These are phyloP conservation scores for Ophraella communa DNA, from an alignment of 2,888 invertebrate species.

Conservation along the genomic window DNA sequence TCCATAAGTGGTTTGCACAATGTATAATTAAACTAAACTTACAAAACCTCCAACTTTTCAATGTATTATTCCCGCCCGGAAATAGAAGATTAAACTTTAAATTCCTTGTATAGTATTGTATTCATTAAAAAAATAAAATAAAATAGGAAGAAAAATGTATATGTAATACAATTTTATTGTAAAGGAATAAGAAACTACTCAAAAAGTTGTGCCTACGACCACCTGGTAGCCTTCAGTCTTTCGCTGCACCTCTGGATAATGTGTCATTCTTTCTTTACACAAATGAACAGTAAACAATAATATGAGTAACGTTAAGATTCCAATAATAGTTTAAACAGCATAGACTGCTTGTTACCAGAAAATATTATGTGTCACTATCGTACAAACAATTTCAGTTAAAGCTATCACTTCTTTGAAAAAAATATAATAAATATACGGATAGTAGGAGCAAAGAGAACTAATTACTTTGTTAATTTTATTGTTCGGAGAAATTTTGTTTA, in stretches of 20 bases:
- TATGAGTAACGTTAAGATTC: not conserved
- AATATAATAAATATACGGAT: not conserved
- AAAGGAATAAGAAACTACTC: no score
- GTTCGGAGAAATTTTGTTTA: not conserved
- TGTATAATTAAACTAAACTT: no score
- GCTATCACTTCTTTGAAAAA: not conserved
- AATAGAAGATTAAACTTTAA: no score
- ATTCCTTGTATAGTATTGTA: no score
- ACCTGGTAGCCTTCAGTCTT: not conserved
- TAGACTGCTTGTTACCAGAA: not conserved
- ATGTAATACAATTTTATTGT: no score
- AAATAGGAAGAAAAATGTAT: no score
- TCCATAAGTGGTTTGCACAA: no score
- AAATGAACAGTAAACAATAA: not conserved
- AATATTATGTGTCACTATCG: not conserved
- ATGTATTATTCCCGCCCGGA: no score
- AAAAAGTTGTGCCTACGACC: no score
- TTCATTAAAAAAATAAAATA: no score
- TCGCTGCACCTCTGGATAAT: not conserved
- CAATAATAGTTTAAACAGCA: not conserved
- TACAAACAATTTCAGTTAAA: not conserved
- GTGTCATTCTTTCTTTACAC: not conserved
- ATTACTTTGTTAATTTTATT: not conserved
- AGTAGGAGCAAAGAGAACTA: not conserved
- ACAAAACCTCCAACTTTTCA: no score